A percentile compares a stretch with the other conserved stretches of the same genome.
These are phyloP conservation scores for Athetis lepigone DNA, from an alignment of 2,888 invertebrate genomes.

Conservation along the genomic window DNA sequence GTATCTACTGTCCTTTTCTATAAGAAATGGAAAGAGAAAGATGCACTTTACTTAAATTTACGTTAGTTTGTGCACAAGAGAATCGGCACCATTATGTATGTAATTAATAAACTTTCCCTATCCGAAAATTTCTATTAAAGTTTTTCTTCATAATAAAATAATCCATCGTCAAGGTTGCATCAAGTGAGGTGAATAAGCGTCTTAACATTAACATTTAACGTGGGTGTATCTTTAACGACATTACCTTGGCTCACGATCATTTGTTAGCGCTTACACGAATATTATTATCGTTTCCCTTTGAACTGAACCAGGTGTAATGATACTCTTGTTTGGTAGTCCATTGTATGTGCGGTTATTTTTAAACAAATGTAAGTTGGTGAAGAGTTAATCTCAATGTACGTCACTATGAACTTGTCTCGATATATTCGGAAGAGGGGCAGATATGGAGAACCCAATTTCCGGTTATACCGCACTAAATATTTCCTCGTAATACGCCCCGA, in stretches of 20 bases:
- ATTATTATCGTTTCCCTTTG: conserved; percentile 36
- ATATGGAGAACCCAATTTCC: conserved; percentile 32
- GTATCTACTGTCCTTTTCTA: too few relatives aligned
- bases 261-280: conserved; percentile 42
- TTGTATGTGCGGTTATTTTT: not conserved
- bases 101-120: not conserved
- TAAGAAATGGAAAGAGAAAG: too few relatives aligned
- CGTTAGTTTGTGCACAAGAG: too few relatives aligned
- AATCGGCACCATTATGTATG: too few relatives aligned
- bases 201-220: conserved; percentile 32
- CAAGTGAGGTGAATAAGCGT: not conserved
- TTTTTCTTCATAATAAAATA: not conserved
- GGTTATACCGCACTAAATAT: conserved; percentile 24
- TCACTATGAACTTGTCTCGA: conserved; percentile 8
- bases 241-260: conserved; percentile 39
- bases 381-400: conserved; percentile 7
- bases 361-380: not conserved
- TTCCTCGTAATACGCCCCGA: conserved; percentile 38
- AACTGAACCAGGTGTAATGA: conserved; percentile 21
- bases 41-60: too few relatives aligned
- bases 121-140: not conserved
- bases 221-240: conserved; percentile 34
- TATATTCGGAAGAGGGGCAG: not conserved
- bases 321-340: conserved; percentile 4
- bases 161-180: not conserved